These are phyloP conservation scores for Phortica okadai DNA, from an alignment of 2,888 invertebrate species.

Conservation along the genomic window DNA sequence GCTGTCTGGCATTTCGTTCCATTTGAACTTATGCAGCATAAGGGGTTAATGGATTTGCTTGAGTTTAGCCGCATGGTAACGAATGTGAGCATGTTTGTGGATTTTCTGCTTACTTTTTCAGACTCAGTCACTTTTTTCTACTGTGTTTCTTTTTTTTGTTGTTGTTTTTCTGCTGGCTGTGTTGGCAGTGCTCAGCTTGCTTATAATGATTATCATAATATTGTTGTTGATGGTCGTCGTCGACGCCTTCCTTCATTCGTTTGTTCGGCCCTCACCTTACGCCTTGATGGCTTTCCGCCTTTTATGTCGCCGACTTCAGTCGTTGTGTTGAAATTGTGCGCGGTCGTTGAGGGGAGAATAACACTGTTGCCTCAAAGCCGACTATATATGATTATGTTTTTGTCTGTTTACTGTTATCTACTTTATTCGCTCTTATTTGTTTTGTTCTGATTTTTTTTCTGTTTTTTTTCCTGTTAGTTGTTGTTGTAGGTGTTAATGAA, in stretches of 20 bases:
- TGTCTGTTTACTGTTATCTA: background rate
- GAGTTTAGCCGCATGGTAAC: conserved; percentile 20
- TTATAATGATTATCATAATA: conserved; percentile 26
- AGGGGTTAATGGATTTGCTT: conserved; percentile 68
- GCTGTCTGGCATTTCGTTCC: conserved; percentile 50
- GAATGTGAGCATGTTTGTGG: conserved; percentile 9
- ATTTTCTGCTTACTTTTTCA: conserved; percentile 3
- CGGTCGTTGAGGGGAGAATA: too few relatives aligned
- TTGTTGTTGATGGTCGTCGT: conserved; percentile 17
- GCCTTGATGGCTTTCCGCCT: background rate
- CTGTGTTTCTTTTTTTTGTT: background rate
- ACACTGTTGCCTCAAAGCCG: background rate
- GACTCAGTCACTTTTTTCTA: background rate
- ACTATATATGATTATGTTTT: conserved; percentile 18
- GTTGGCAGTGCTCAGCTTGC: background rate
- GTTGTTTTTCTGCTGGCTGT: background rate
- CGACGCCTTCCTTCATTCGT: conserved; percentile 6
- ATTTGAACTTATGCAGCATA: conserved; percentile 70
- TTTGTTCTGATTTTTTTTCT: conserved; percentile 58
- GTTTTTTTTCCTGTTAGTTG: conserved; percentile 61
- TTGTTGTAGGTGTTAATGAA: conserved; percentile 39
- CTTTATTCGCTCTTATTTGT: conserved; percentile 30
- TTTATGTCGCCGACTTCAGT: background rate
- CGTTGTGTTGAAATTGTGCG: background rate
- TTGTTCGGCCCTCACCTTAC: background rate